Conservation (phyloP, 1,140 invertebrate species). For the Chrysomallon squamiferum region DNA sequence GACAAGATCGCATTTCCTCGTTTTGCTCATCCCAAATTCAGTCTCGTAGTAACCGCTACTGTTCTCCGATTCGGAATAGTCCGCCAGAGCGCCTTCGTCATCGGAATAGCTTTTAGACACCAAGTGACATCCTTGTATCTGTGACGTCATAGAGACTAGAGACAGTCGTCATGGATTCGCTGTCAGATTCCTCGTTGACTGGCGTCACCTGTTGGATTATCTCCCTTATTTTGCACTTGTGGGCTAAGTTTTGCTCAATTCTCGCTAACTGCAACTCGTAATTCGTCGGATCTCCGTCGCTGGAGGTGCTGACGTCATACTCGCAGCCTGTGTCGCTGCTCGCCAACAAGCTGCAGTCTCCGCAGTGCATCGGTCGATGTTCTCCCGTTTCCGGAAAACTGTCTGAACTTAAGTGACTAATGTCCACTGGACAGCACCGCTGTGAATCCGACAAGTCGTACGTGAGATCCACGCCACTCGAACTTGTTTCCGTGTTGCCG, state of each 20-base stretch:
- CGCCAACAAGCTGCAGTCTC: conserved; percentile 6
- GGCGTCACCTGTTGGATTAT: not conserved
- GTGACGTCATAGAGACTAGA: conserved; percentile 33
- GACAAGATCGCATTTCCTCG: no score
- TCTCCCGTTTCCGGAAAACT: not conserved
- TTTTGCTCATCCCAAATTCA: no score
- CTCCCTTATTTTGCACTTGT: conserved; percentile 6
- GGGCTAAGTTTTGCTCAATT: conserved; percentile 36
- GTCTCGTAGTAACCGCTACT: conserved; percentile 39
- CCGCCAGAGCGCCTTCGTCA: conserved; percentile 31
- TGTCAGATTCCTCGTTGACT: conserved; percentile 12
- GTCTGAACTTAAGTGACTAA: not conserved
- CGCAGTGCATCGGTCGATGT: not conserved
- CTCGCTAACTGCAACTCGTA: conserved; percentile 45
- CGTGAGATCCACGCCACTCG: not conserved
- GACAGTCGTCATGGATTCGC: conserved; percentile 36
- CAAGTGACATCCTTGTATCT: conserved; percentile 17
- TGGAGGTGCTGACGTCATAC: conserved; percentile 49
- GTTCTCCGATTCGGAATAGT: conserved; percentile 40
- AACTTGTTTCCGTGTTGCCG: not conserved
- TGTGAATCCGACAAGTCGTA: not conserved
- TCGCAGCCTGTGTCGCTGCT: conserved; percentile 43
- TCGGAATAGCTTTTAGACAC: no score
- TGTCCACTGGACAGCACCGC: not conserved
- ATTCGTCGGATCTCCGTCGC: conserved; percentile 36